A percentile compares a stretch with the other conserved stretches of the same genome.
Evolutionary conservation across 2,888 invertebrate genomes (phyloP).

Genomic region (Cephonodes hylas): DNA sequence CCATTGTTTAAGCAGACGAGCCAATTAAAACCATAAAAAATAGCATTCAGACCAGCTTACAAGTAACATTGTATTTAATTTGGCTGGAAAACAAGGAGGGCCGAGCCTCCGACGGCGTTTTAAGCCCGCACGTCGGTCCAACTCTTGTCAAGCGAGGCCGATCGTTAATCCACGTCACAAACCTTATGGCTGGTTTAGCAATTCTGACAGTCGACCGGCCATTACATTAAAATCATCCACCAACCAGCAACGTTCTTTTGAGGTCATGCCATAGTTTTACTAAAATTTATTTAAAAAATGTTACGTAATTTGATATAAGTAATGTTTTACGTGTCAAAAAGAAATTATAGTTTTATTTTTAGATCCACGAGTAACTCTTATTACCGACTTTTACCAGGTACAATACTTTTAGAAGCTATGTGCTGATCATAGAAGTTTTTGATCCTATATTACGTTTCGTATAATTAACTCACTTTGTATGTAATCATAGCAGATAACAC

Average conservation of each 20-base stretch:
- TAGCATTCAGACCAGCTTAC: not conserved
- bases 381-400: no score
- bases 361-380: no score
- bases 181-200: not conserved
- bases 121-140: not conserved
- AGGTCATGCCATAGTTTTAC: no score
- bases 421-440: no score
- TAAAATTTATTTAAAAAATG: no score
- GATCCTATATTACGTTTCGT: not conserved
- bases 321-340: no score
- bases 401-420: no score
- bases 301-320: no score
- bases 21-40: no score
- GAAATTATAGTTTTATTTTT: no score
- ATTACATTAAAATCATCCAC: not conserved
- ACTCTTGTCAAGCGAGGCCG: not conserved
- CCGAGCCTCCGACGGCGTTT: not conserved
- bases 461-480: not conserved
- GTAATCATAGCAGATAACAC: not conserved
- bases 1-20: no score
- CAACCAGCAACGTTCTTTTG: not conserved
- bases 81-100: no score
- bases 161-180: not conserved
- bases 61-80: not conserved
- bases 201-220: not conserved